Conservation (phyloP, 2,888 invertebrate genomes). For the Lobophora halterata region DNA sequence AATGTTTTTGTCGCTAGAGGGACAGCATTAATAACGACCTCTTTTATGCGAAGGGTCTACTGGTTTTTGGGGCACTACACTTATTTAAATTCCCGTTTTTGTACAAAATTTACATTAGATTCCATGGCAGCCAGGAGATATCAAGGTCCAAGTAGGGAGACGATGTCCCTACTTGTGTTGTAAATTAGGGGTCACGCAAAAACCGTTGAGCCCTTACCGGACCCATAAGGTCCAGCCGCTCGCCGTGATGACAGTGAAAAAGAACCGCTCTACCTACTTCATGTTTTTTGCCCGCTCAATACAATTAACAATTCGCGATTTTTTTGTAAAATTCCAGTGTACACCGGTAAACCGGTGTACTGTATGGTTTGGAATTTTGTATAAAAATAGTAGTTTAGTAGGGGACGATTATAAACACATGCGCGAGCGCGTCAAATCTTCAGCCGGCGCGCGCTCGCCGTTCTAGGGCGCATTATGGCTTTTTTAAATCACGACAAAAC, state of each 20-base stretch:
- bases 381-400: conserved; percentile 72
- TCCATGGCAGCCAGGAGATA: conserved; percentile 67
- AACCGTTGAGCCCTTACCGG: conserved; percentile 73
- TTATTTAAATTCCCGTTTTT: conserved; percentile 80
- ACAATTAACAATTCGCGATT: conserved; percentile 66
- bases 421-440: conserved; percentile 80
- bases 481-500: conserved; percentile 71
- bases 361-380: conserved; percentile 64
- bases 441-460: conserved; percentile 74
- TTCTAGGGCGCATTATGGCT: conserved; percentile 69
- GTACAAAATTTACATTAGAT: conserved; percentile 77
- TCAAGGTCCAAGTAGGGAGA: conserved; percentile 61
- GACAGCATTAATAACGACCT: conserved; percentile 67
- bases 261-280: conserved; percentile 61
- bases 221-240: conserved; percentile 75
- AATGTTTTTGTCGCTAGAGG: conserved; percentile 56
- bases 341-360: conserved; percentile 71
- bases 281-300: conserved; percentile 62
- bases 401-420: conserved; percentile 79
- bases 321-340: conserved; percentile 56
- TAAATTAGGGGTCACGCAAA: conserved; percentile 79
- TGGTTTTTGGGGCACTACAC: conserved; percentile 58
- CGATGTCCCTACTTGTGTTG: conserved; percentile 72
- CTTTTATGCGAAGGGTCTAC: conserved; percentile 66
- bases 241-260: conserved; percentile 64